These are phyloP conservation scores for Coregonus clupeaformis DNA, from an alignment of 2,113 vertebrate species.

Conservation along the genomic window DNA sequence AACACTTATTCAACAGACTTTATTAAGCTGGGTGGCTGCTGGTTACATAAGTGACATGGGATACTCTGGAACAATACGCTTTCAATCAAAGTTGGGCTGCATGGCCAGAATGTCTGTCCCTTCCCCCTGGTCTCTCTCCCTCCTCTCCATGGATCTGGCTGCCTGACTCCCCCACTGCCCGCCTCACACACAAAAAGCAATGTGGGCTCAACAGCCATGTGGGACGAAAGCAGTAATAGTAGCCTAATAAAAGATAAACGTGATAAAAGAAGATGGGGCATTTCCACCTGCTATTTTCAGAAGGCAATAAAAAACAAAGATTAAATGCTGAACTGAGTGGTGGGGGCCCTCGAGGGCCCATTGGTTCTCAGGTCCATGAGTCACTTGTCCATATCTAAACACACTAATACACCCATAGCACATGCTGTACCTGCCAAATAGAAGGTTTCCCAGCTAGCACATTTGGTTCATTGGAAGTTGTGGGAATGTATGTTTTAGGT, in stretches of 20 bases:
- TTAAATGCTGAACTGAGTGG: too few species aligned
- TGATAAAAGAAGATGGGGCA: too few species aligned
- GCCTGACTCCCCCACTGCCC: neutral
- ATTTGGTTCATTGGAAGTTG: too few species aligned
- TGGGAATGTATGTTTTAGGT: too few species aligned
- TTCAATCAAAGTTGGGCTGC: slow-evolving; percentile 51
- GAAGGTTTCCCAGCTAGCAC: too few species aligned
- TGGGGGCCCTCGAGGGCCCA: too few species aligned
- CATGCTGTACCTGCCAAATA: neutral
- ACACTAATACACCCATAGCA: neutral
- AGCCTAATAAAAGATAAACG: too few species aligned
- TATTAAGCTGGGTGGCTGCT: slow-evolving; percentile 44
- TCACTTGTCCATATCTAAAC: neutral
- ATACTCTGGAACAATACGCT: slow-evolving; percentile 52
- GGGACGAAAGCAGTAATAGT: too few species aligned
- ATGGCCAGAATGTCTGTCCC: slow-evolving; percentile 30
- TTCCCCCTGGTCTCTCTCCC: slow-evolving; percentile 8
- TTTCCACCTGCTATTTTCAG: too few species aligned
- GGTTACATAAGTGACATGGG: slow-evolving; percentile 63
- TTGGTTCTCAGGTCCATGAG: too few species aligned
- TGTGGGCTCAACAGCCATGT: too few species aligned
- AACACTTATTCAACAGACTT: slow-evolving; percentile 54
- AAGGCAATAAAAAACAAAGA: too few species aligned
- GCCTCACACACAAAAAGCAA: neutral
- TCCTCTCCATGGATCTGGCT: neutral